Percentiles rank a stretch among this genome's conserved stretches.
These are phyloP conservation scores for Coilia nasus DNA, from an alignment of 2,797 vertebrate species.

Conservation along the genomic window DNA sequence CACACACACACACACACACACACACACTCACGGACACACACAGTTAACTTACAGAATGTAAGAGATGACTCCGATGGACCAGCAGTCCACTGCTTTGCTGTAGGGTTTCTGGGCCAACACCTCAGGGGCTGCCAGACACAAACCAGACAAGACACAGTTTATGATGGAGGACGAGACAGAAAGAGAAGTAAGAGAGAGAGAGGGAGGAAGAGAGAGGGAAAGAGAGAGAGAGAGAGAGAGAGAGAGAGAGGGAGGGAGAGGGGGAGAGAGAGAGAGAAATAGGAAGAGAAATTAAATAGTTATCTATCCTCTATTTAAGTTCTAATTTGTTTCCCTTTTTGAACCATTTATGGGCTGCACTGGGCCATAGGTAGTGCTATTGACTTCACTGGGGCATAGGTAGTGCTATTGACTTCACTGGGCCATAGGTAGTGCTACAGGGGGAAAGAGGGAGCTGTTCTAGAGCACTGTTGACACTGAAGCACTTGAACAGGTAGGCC, in stretches of 20 bases:
- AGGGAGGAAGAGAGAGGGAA: constrained; percentile 33
- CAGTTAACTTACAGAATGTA: constrained; percentile 87
- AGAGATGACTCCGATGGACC: constrained; percentile 97
- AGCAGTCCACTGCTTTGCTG: constrained; percentile 98
- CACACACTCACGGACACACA: neutral
- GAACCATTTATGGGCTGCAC: neutral
- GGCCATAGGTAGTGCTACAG: too few species aligned
- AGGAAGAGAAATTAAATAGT: neutral
- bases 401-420: too few species aligned
- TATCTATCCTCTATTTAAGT: neutral
- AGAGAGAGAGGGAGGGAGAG: neutral
- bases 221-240: constrained; percentile 34
- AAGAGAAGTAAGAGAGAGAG: constrained; percentile 34
- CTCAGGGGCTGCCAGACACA: constrained; percentile 82
- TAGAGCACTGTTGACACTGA: neutral
- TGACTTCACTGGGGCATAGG: too few species aligned
- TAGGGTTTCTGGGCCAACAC: constrained; percentile 97
- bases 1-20: neutral
- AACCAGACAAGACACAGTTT: constrained; percentile 24
- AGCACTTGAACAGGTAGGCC: constrained; percentile 12
- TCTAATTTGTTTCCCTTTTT: neutral
- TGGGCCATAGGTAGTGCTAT: too few species aligned
- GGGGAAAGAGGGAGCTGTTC: neutral
- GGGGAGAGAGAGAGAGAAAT: neutral
- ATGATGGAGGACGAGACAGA: constrained; percentile 28